These are phyloP conservation scores for Caenorhabditis wallacei DNA, from an alignment of 2,888 invertebrate species.

Conservation along the genomic window DNA sequence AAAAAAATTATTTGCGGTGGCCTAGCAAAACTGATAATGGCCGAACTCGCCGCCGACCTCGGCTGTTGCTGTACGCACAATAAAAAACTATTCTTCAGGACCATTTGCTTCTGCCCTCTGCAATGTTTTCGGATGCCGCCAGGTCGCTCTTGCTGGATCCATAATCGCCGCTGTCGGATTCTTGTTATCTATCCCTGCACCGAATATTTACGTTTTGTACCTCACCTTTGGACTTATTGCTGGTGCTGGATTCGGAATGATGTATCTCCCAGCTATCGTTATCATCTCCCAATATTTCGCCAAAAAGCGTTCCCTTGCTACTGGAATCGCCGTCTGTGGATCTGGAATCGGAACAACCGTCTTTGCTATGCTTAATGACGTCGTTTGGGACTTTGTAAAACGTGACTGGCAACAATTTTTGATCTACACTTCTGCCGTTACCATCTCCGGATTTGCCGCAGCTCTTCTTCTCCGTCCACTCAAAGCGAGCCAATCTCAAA, in stretches of 20 bases:
- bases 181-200: slow-evolving; percentile 90
- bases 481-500: slow-evolving; percentile 74
- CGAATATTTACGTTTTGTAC: slow-evolving; percentile 87
- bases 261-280: slow-evolving; percentile 97
- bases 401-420: slow-evolving; percentile 92
- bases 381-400: slow-evolving; percentile 69
- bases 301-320: slow-evolving; percentile 93
- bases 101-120: slow-evolving; percentile 96
- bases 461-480: slow-evolving; percentile 90
- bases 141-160: slow-evolving; percentile 93
- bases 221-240: slow-evolving; percentile 94
- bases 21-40: too few relatives aligned
- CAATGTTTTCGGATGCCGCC: slow-evolving; percentile 94
- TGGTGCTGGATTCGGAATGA: slow-evolving; percentile 95
- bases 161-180: slow-evolving; percentile 89
- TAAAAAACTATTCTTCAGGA: too few relatives aligned
- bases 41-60: too few relatives aligned
- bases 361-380: slow-evolving; percentile 87
- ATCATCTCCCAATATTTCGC: slow-evolving; percentile 98
- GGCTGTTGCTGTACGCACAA: too few relatives aligned
- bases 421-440: slow-evolving; percentile 90
- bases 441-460: slow-evolving; percentile 92
- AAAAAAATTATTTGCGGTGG: too few relatives aligned
- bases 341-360: slow-evolving; percentile 96
- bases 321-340: slow-evolving; percentile 94